A percentile compares a stretch with the other conserved stretches of the same genome.
Evolutionary conservation across 2,888 invertebrate genomes (phyloP).

Genomic region (Himalopsyche tibetana): DNA sequence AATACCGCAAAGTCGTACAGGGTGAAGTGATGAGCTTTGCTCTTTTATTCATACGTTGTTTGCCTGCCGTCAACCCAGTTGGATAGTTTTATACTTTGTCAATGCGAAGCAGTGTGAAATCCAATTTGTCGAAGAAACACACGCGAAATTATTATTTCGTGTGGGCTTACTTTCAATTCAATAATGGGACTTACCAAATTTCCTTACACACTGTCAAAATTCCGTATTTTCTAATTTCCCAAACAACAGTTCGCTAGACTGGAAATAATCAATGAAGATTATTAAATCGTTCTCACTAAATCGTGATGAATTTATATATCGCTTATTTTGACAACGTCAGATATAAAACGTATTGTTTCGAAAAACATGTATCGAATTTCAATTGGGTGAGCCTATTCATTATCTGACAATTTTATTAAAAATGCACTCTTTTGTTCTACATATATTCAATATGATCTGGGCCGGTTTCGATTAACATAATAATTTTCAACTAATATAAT

Average conservation of each 20-base stretch:
- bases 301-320: not conserved
- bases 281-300: not conserved
- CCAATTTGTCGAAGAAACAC: slow-evolving; percentile 34
- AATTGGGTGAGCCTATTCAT: too few relatives aligned
- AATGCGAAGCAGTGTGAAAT: not conserved
- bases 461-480: too few relatives aligned
- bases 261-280: not conserved
- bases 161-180: slow-evolving; percentile 30
- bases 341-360: too few relatives aligned
- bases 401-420: too few relatives aligned
- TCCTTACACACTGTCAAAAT: slow-evolving; percentile 11
- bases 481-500: too few relatives aligned
- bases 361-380: too few relatives aligned
- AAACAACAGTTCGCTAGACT: not conserved
- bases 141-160: slow-evolving; percentile 11
- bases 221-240: slow-evolving; percentile 12
- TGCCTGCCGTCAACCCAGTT: not conserved
- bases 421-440: too few relatives aligned
- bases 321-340: not conserved
- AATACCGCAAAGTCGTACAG: not conserved
- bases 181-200: slow-evolving; percentile 18
- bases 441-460: too few relatives aligned
- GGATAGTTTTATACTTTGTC: not conserved
- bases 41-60: not conserved
- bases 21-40: not conserved